Evolutionary conservation across 53 echinoderm and acorn worm genomes (phyloP).

Genomic region (Luidia sarsii): DNA sequence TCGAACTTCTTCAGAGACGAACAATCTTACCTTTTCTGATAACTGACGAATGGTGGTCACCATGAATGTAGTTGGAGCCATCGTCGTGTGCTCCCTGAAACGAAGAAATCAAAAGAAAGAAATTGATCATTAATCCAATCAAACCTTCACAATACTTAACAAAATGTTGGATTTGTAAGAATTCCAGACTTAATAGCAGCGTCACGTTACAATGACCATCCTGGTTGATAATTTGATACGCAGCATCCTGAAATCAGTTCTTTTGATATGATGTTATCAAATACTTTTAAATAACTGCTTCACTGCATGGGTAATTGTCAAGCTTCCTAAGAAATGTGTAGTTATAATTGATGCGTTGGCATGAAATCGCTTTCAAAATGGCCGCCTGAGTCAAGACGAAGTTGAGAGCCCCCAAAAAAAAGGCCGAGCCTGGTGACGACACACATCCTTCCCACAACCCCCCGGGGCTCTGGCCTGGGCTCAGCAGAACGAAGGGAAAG

Average conservation of each 20-base stretch:
- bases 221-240: no score
- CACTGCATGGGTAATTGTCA: no score
- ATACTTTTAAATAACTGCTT: no score
- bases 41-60: constrained; percentile 93
- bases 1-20: no score
- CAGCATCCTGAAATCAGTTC: no score
- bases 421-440: constrained; percentile 27
- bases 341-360: no score
- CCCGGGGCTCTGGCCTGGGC: constrained; percentile 21
- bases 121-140: background rate
- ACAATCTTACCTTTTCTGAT: constrained; percentile 90
- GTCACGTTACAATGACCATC: no score
- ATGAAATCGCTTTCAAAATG: constrained; percentile 21
- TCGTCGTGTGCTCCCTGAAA: constrained; percentile 91
- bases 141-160: no score
- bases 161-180: no score
- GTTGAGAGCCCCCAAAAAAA: constrained; percentile 26
- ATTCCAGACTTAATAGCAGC: no score
- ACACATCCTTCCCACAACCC: constrained; percentile 54
- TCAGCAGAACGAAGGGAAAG: constrained; percentile 24
- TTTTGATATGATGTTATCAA: no score
- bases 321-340: no score
- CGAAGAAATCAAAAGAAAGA: constrained; percentile 24
- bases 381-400: constrained; percentile 28
- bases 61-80: constrained; percentile 84